Base-by-base conservation (phyloP, 2,888 invertebrate species). In the Hanleya hanleyi region DNA sequence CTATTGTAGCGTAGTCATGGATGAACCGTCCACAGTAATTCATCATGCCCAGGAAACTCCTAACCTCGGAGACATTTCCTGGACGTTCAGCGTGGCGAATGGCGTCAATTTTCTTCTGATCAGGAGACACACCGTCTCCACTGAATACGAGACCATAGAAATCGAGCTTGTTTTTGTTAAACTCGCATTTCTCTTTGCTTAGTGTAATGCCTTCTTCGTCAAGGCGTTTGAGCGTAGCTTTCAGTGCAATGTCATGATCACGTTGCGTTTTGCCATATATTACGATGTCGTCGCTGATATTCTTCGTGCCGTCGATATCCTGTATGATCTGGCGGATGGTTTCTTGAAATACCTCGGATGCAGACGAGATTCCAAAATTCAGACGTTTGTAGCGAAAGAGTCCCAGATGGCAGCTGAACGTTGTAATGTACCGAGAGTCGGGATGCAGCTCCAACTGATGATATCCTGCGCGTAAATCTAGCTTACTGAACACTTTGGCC, bases 21-120 rank as follows among this genome's bases (percentile, higher is more conserved):
- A 84, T 85, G 41, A 84, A 84, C 41, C 75, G 51, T 3, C 79
- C 70, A 38, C 71, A 67, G 66, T 82, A 82, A 47, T 78, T 80
- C 6, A 74, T 73, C 79, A 83, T 79, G 12, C 80, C 84, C 1
- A 81, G 70, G 33, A 84, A 75, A 57, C 76, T 77, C 12, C 71
- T 37, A 1, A 82, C 57, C 70, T 83, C 84, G 9, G 75, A 49
- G n/a, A 76, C 76, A 22, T 73, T 82, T 9, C 33, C 41, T 47
- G 83, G 81, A n/a, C 36, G 37, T 51, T 36, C 33, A 15, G 77
- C 73, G 33, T 77, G 73, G 49, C 70, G 67, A 26, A 85, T 71
- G 4, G 81, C 77, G 6, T 64, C 69, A 3, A 78, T 77, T 61
- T 84, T 81, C 22, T 61, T 65, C 15, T 78, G 71, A 62, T 84